Percentiles rank a stretch among this genome's conserved stretches.
phyloP scores from a whole-genome alignment of 2,797 vertebrate genomes.

The Pelodytes ibericus region DNA sequence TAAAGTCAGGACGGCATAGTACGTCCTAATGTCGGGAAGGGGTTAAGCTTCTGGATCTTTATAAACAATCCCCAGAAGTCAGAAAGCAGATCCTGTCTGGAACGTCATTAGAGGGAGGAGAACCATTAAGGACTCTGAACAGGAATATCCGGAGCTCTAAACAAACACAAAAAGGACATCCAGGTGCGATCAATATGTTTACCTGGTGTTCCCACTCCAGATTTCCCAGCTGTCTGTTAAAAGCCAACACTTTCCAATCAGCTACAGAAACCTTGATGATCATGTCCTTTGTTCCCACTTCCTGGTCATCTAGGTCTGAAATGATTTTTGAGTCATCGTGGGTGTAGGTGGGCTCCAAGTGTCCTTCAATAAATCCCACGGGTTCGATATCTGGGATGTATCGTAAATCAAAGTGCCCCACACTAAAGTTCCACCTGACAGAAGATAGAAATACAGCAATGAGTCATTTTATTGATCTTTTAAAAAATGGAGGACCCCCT shows the following conservation, averaged over 20 bases:
- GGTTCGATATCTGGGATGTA: conserved; percentile 84
- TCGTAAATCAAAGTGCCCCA: conserved; percentile 95
- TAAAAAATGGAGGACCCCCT: no score
- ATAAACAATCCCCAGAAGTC: no score
- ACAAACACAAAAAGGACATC: not conserved
- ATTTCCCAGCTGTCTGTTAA: conserved; percentile 81
- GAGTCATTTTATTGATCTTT: no score
- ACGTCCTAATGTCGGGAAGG: no score
- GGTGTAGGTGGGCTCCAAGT: conserved; percentile 69
- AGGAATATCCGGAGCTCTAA: no score
- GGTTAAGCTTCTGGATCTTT: no score
- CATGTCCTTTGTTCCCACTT: conserved; percentile 79
- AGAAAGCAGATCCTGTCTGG: no score
- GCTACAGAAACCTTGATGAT: conserved; percentile 96
- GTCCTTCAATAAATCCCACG: conserved; percentile 86
- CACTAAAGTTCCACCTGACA: conserved; percentile 98
- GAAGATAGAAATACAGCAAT: conserved; percentile 1
- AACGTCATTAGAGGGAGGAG: no score
- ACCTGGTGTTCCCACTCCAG: conserved; percentile 98
- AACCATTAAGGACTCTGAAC: no score
- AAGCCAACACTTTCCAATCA: conserved; percentile 97
- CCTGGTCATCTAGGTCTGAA: conserved; percentile 79
- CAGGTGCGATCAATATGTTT: conserved; percentile 39
- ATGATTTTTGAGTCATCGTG: conserved; percentile 82
- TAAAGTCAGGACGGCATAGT: no score